Percentiles rank a stretch among this genome's conserved stretches.
Evolutionary conservation across 2,797 vertebrate genomes (phyloP).

Genomic region (Sebastes umbrosus): DNA sequence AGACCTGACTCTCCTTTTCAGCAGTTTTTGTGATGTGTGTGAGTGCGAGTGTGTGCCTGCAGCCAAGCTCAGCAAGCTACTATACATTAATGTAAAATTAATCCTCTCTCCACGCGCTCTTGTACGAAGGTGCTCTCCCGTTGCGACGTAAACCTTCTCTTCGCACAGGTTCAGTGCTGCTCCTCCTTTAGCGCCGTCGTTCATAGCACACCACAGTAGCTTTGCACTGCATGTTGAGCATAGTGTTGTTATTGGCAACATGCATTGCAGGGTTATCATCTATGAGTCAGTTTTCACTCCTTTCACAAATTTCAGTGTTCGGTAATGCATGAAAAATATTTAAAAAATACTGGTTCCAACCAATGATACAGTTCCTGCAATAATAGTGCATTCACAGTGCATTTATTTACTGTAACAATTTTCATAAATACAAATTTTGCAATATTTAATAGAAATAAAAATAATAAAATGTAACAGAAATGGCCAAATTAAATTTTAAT

Average conservation of each 20-base stretch:
- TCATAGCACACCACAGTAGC: background rate
- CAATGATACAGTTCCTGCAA: background rate
- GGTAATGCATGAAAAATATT: background rate
- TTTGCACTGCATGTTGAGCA: background rate
- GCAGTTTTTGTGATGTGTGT: slow-evolving; percentile 43
- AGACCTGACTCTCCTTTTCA: slow-evolving; percentile 65
- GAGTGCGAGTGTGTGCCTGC: background rate
- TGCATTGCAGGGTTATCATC: background rate
- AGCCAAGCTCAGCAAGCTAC: slow-evolving; percentile 42
- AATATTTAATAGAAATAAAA: background rate
- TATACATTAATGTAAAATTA: slow-evolving; percentile 63
- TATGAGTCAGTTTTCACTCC: background rate
- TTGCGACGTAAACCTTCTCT: background rate
- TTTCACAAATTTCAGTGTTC: background rate
- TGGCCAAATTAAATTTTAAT: background rate
- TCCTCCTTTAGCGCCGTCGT: background rate
- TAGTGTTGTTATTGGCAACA: slow-evolving; percentile 1
- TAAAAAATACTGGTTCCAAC: background rate
- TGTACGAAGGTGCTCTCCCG: slow-evolving; percentile 24
- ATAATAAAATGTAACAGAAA: background rate
- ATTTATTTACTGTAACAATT: background rate
- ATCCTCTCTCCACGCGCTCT: slow-evolving; percentile 35
- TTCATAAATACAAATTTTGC: background rate
- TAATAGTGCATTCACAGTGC: background rate
- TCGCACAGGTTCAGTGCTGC: slow-evolving; percentile 2